A percentile compares a stretch with the other conserved stretches of the same genome.
Conservation (phyloP, 1,140 invertebrate species). For the Drosophila lacteicornis region DNA sequence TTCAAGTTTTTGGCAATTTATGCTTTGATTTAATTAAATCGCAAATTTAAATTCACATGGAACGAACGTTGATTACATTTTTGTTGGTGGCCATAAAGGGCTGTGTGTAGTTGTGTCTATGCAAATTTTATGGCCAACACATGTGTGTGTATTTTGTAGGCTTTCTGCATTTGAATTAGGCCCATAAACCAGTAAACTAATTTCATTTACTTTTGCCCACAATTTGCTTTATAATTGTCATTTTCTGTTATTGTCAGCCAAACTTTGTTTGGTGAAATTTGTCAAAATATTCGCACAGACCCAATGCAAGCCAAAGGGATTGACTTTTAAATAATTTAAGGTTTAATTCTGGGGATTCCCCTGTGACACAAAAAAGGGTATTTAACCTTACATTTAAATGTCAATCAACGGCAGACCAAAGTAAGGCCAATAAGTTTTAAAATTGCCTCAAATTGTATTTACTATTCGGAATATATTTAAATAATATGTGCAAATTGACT, state of each 20-base stretch:
- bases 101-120: conserved; percentile 5
- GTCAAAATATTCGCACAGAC: conserved; percentile 21
- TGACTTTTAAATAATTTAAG: conserved; percentile 32
- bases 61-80: conserved; percentile 63
- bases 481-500: not conserved
- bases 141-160: conserved; percentile 20
- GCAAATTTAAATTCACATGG: conserved; percentile 43
- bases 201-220: conserved; percentile 55
- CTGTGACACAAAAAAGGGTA: not conserved
- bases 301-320: conserved; percentile 1
- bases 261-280: conserved; percentile 54
- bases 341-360: not conserved
- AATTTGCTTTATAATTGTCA: conserved; percentile 59
- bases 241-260: conserved; percentile 36
- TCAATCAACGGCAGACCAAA: not conserved
- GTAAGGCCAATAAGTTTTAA: conserved; percentile 1
- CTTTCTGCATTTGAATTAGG: conserved; percentile 50
- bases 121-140: conserved; percentile 45
- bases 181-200: conserved; percentile 57
- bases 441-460: conserved; percentile 2
- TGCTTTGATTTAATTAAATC: conserved; percentile 75
- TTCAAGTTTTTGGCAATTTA: conserved; percentile 51
- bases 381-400: not conserved
- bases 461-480: not conserved
- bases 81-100: conserved; percentile 42